Evolutionary conservation across 2,888 invertebrate species (phyloP).

Genomic region (Habroteleia sp.): DNA sequence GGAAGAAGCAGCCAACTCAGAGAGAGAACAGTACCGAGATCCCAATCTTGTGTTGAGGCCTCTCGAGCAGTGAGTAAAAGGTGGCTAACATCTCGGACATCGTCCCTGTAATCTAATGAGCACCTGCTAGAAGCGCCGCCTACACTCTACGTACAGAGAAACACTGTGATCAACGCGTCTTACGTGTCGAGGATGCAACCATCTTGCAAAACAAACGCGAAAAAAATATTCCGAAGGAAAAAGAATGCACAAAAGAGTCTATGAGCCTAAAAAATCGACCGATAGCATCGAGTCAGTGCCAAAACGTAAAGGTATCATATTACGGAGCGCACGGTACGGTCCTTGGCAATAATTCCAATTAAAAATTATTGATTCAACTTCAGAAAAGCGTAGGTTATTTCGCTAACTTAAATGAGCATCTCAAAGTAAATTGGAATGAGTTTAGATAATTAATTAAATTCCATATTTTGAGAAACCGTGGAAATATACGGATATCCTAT

Average conservation of each 20-base stretch:
- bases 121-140: conserved; percentile 78
- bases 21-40: conserved; percentile 70
- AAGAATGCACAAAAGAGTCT: conserved; percentile 21
- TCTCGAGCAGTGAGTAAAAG: conserved; percentile 77
- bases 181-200: conserved; percentile 57
- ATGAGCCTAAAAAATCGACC: conserved; percentile 2
- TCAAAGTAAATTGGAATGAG: no score
- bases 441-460: no score
- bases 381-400: no score
- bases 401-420: no score
- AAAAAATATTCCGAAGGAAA: conserved; percentile 23
- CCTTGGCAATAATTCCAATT: no score
- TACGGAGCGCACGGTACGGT: not conserved
- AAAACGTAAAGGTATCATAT: conserved; percentile 19
- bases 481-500: no score
- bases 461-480: no score
- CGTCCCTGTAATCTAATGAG: conserved; percentile 79
- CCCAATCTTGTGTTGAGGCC: conserved; percentile 76
- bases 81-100: conserved; percentile 78
- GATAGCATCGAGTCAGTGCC: conserved; percentile 17
- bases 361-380: no score
- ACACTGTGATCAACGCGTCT: conserved; percentile 62
- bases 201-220: conserved; percentile 56
- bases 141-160: conserved; percentile 72
- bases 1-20: conserved; percentile 49